Base-by-base conservation (phyloP, 1,140 invertebrate species). In the Helicoverpa armigera region DNA sequence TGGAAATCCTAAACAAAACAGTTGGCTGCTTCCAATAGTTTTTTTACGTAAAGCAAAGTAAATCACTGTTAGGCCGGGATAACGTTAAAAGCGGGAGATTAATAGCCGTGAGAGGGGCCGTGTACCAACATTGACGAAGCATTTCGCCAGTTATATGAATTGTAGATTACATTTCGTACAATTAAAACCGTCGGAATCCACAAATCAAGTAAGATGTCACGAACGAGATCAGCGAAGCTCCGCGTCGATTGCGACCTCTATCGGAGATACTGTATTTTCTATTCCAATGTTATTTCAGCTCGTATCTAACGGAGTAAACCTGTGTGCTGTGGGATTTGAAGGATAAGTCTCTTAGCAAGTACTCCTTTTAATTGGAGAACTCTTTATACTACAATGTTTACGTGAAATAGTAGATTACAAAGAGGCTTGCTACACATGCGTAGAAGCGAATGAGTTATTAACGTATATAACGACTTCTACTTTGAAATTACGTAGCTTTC, bases 181-280 rank as follows among this genome's bases (percentile, higher is more conserved):
- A 77, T 82, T 82, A 77, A 82, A 81, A 75, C 73, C 18, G 54
- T 73, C 51, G 72, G 72, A 85, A 82, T 85, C 83, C 78, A 79
- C 83, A 80, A 78, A 85, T 78, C 79, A 85, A 67, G 61, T 43
- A 48, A 79, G 29, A 78, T 82, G 83, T 85, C 83, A 85, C 83
- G 78, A 80, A 80, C 81, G 48, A 72, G 63, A 31, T 75, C 35
- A 69, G 14, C 23, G 29, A 14, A 5, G 43, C 79, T 43, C 18
- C 16, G 31, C n/a, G 48, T n/a, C 63, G 63, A 48, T 67, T 58
- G 56, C 53, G 70, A 16, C 53, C 51, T 56, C 51, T 73, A 16
- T 23, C 70, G 70, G 29, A 56, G 51, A 54, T 29, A 53, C 50
- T 16, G 51, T 56, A 73, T 35, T 35, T 73, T 53, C 31, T 70